Conservation (phyloP, 2,797 vertebrate species). For the Anguilla obscura region DNA sequence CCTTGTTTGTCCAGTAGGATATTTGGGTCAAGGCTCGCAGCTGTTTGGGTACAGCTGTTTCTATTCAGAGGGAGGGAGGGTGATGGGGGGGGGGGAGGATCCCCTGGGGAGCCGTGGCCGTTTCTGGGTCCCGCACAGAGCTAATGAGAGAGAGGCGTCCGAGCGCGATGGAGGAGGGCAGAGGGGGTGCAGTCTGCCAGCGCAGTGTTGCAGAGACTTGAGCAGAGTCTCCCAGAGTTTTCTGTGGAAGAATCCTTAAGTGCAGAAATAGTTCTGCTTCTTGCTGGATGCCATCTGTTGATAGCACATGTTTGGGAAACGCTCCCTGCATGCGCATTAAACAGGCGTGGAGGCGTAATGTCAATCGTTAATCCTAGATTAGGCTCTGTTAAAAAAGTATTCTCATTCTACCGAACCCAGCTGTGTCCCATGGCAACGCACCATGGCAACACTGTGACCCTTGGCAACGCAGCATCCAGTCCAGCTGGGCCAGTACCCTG, state of each 20-base stretch:
- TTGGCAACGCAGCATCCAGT: background rate
- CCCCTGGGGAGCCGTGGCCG: background rate
- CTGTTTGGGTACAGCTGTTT: conserved; percentile 14
- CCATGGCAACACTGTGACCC: background rate
- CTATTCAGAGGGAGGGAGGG: background rate
- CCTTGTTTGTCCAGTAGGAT: conserved; percentile 24
- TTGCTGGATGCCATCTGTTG: background rate
- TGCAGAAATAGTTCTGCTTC: background rate
- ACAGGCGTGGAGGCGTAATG: background rate
- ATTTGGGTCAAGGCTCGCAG: conserved; percentile 42
- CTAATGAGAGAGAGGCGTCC: background rate
- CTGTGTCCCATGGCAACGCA: background rate
- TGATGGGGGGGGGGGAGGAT: background rate
- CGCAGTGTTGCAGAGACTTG: background rate
- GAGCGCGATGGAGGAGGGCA: background rate
- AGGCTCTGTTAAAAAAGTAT: background rate
- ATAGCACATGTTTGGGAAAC: conserved; percentile 3
- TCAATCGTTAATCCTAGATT: background rate
- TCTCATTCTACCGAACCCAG: background rate
- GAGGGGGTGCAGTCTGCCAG: background rate
- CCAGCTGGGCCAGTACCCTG: background rate
- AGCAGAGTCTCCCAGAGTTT: background rate
- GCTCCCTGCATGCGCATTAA: no score
- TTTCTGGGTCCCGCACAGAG: background rate
- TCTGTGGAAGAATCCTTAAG: background rate